These are phyloP conservation scores for Gila orcuttii DNA, from an alignment of 2,113 vertebrate genomes.

Conservation along the genomic window DNA sequence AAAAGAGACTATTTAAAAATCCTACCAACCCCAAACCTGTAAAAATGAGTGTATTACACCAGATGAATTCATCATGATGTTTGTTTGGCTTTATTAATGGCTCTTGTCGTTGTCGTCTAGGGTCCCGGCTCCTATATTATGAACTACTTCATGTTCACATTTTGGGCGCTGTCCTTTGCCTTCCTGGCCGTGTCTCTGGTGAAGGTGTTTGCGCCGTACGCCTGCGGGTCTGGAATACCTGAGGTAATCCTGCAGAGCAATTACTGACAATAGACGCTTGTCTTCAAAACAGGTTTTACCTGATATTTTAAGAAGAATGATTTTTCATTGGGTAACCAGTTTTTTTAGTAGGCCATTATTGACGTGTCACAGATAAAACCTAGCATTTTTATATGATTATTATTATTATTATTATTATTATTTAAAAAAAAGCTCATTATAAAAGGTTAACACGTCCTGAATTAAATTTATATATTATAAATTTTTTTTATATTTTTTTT, in stretches of 20 bases:
- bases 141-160: constrained; percentile 99
- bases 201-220: constrained; percentile 96
- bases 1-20: background rate
- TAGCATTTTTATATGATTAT: background rate
- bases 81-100: background rate
- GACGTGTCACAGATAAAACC: background rate
- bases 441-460: background rate
- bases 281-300: background rate
- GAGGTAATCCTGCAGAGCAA: constrained; percentile 80
- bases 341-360: background rate
- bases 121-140: constrained; percentile 98
- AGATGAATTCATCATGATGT: background rate
- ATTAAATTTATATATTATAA: background rate
- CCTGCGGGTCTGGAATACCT: constrained; percentile 97
- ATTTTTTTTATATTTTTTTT: too few relatives aligned
- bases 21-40: background rate
- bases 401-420: too few relatives aligned
- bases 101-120: constrained; percentile 68
- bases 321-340: background rate
- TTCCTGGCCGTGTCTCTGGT: constrained; percentile 96
- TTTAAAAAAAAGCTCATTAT: background rate
- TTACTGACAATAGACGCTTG: background rate
- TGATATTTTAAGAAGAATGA: background rate
- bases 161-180: constrained; percentile 96
- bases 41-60: background rate